These are phyloP conservation scores for Anthophora plumipes DNA, from an alignment of 2,888 invertebrate genomes.

Conservation along the genomic window DNA sequence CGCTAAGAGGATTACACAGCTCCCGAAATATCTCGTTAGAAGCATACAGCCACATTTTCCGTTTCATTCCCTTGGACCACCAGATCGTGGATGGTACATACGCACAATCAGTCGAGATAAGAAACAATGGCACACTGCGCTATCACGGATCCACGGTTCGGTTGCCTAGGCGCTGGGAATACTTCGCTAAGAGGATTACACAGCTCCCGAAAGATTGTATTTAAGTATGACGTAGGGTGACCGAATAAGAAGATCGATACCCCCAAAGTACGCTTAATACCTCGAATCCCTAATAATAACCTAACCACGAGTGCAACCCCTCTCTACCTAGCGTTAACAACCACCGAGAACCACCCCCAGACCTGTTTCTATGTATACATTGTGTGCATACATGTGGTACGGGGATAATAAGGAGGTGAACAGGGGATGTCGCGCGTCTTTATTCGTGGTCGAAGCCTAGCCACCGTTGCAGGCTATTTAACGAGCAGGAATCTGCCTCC, in stretches of 20 bases:
- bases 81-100: slow-evolving; percentile 25
- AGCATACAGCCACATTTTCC: slow-evolving; percentile 22
- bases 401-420: slow-evolving; percentile 64
- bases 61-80: background rate
- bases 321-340: no score
- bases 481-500: slow-evolving; percentile 61
- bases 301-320: slow-evolving; percentile 33
- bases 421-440: slow-evolving; percentile 55
- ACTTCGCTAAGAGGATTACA: slow-evolving; percentile 69
- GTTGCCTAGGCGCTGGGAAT: slow-evolving; percentile 45
- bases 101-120: slow-evolving; percentile 59
- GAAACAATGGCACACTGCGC: slow-evolving; percentile 58
- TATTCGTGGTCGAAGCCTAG: slow-evolving; percentile 52
- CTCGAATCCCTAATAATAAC: slow-evolving; percentile 72
- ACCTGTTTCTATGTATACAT: slow-evolving; percentile 10
- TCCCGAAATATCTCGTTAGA: slow-evolving; percentile 48
- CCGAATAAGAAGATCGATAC: slow-evolving; percentile 71
- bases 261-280: slow-evolving; percentile 67
- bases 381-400: slow-evolving; percentile 5
- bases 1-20: slow-evolving; percentile 57
- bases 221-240: slow-evolving; percentile 67
- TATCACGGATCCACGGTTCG: slow-evolving; percentile 42
- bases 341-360: background rate
- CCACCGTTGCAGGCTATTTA: slow-evolving; percentile 74
- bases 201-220: slow-evolving; percentile 69